Evolutionary conservation across 2,888 invertebrate genomes (phyloP).

Genomic region (Microplitis deprimator): DNA sequence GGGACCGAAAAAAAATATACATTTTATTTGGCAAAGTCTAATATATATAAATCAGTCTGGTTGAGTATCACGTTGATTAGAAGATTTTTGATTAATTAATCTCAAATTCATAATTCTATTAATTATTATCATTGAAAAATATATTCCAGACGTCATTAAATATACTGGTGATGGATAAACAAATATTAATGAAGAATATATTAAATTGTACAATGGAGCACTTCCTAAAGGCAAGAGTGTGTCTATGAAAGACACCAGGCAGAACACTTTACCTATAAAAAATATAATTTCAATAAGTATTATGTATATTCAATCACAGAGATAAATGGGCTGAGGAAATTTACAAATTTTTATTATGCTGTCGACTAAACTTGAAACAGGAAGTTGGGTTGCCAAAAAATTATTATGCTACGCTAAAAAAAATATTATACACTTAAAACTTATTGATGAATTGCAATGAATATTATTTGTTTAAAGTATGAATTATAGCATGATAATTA

Average conservation of each 20-base stretch:
- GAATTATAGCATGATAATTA: too few species aligned
- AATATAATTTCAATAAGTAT: slow-evolving; percentile 18
- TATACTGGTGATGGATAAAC: slow-evolving; percentile 64
- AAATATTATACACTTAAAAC: too few species aligned
- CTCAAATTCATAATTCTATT: slow-evolving; percentile 51
- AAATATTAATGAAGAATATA: slow-evolving; percentile 73
- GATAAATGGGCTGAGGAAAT: too few species aligned
- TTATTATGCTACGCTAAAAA: too few species aligned
- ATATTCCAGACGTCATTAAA: slow-evolving; percentile 58
- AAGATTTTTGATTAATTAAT: slow-evolving; percentile 26
- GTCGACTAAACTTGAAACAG: too few species aligned
- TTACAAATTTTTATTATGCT: too few species aligned
- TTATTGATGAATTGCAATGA: too few species aligned
- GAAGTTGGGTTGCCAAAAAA: too few species aligned
- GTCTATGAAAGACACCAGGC: slow-evolving; percentile 79
- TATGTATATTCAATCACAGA: too few species aligned
- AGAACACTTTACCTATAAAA: slow-evolving; percentile 77
- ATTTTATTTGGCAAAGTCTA: too few species aligned
- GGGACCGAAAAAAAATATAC: too few species aligned
- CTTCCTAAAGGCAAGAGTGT: slow-evolving; percentile 77
- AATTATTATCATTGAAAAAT: slow-evolving; percentile 52
- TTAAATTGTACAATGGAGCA: slow-evolving; percentile 76
- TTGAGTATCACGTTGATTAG: neutral
- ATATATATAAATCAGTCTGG: slow-evolving; percentile 10
- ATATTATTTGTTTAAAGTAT: too few species aligned